These are phyloP conservation scores for Ptyas mucosa DNA, from an alignment of 2,113 vertebrate species.

Conservation along the genomic window DNA sequence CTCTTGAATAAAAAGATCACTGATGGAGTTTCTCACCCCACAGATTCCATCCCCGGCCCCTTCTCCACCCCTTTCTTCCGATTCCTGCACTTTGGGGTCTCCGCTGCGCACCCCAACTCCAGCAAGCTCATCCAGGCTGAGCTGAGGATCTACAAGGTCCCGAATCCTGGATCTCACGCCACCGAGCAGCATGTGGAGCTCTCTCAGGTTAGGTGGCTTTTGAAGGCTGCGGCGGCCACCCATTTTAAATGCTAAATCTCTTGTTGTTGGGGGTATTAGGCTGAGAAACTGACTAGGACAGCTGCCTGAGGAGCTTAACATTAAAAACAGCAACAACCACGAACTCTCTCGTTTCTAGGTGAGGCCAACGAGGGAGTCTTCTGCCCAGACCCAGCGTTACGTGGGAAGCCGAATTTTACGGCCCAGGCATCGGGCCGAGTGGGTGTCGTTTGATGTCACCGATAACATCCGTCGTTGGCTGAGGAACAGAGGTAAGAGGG, in stretches of 20 bases:
- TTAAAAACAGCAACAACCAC: too few species aligned
- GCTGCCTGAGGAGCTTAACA: too few species aligned
- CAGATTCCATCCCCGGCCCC: neutral
- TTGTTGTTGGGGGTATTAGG: neutral
- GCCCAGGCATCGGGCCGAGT: constrained; percentile 74
- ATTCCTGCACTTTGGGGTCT: constrained; percentile 78
- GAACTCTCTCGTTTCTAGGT: constrained; percentile 57
- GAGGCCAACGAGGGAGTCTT: constrained; percentile 72
- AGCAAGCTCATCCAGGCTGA: constrained; percentile 80
- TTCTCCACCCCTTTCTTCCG: constrained; percentile 51
- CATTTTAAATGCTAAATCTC: neutral
- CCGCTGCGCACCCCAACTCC: constrained; percentile 75
- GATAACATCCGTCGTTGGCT: constrained; percentile 79
- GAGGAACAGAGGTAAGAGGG: constrained; percentile 71
- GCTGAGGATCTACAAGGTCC: constrained; percentile 74
- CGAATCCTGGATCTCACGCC: constrained; percentile 70
- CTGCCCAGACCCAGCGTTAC: constrained; percentile 75
- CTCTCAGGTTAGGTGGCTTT: constrained; percentile 70
- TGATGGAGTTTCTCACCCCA: neutral
- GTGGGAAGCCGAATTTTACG: constrained; percentile 78
- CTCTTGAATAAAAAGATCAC: neutral
- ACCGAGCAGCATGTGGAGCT: constrained; percentile 80
- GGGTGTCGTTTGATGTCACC: constrained; percentile 80
- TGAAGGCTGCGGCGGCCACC: neutral
- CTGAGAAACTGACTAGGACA: neutral